Evolutionary conservation across 2,888 invertebrate genomes (phyloP).

Genomic region (Lepidocyrtoides sp.): DNA sequence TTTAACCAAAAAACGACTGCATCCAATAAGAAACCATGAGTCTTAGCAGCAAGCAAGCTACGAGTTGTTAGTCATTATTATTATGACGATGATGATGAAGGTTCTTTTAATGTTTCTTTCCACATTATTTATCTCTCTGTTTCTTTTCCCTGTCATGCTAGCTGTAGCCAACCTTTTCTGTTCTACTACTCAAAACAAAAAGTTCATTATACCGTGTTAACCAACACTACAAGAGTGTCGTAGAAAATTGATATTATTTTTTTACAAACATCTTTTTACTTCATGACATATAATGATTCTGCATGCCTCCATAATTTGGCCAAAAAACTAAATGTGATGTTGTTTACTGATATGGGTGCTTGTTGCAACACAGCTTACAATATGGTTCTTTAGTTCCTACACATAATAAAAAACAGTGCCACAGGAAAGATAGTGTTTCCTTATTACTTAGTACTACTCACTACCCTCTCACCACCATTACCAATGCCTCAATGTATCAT

Average conservation of each 20-base stretch:
- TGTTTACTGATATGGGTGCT: constrained; percentile 14
- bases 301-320: background rate
- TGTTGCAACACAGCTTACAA: background rate
- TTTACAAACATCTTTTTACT: background rate
- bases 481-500: background rate
- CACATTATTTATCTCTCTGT: background rate
- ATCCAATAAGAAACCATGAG: too few relatives aligned
- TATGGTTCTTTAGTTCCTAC: background rate
- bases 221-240: constrained; percentile 3
- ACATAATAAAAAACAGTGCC: background rate
- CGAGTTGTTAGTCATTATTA: too few relatives aligned
- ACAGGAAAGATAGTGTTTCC: background rate
- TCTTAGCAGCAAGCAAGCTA: too few relatives aligned
- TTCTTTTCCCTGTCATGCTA: background rate
- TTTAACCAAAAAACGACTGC: background rate
- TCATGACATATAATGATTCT: constrained; percentile 2
- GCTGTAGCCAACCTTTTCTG: background rate
- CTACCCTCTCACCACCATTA: background rate
- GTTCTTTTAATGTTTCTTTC: constrained; percentile 3
- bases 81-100: background rate
- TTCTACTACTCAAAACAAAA: background rate
- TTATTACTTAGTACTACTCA: too few relatives aligned
- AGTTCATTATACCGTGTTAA: background rate
- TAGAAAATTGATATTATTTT: background rate
- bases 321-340: background rate